Evolutionary conservation across 2,113 vertebrate species (phyloP).

Genomic region (Clarias macrocephalus): DNA sequence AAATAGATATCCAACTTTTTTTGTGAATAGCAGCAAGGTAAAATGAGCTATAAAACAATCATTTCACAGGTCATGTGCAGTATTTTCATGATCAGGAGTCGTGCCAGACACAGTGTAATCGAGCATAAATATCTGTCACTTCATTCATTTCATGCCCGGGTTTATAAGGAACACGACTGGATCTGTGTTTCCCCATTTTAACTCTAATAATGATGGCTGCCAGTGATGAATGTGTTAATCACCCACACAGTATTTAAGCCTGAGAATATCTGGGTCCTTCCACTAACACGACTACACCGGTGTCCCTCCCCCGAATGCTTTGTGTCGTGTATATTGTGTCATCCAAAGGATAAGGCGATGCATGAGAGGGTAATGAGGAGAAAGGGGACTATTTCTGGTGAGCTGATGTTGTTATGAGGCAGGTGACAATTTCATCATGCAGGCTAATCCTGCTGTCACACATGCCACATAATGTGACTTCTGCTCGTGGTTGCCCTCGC

Average conservation of each 20-base stretch:
- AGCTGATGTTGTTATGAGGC: neutral
- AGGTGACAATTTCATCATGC: constrained; percentile 6
- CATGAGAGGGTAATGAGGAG: neutral
- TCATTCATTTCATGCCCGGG: neutral
- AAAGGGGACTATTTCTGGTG: neutral
- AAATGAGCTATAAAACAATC: neutral
- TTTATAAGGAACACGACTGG: neutral
- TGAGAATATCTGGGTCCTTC: neutral
- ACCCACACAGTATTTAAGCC: neutral
- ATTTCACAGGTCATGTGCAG: neutral
- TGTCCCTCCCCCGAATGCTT: neutral
- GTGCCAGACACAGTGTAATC: neutral
- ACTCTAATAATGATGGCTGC: neutral
- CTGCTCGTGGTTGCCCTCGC: neutral
- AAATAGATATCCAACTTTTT: neutral
- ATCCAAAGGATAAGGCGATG: no score
- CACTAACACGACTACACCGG: neutral
- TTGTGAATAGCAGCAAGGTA: neutral
- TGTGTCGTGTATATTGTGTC: neutral
- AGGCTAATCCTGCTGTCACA: constrained; percentile 2
- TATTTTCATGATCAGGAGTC: neutral
- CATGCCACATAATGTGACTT: neutral
- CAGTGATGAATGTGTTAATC: neutral
- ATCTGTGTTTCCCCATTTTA: neutral
- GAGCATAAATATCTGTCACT: neutral